phyloP scores from a whole-genome alignment of 2,888 invertebrate species.

The Drosophila paramelanica region DNA sequence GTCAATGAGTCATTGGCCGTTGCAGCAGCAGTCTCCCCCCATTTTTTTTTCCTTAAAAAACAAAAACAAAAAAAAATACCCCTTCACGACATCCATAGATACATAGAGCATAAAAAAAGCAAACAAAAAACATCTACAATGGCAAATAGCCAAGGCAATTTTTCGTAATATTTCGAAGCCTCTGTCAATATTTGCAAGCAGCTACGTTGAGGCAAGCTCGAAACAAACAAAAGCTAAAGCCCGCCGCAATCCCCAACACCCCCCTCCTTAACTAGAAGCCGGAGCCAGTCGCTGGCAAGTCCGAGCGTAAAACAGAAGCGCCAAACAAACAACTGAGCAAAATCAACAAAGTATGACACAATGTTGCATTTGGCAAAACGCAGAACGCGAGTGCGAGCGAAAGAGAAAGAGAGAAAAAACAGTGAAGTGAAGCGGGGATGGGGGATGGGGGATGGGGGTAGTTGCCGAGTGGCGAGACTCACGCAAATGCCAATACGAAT shows the following conservation, averaged over 20 bases:
- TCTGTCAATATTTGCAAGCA: constrained; percentile 75
- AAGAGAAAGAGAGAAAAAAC: not conserved
- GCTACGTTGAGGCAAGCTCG: constrained; percentile 53
- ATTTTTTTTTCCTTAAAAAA: not conserved
- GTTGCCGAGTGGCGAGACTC: constrained; percentile 5
- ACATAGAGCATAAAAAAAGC: constrained; percentile 9
- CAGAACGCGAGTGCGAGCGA: not conserved
- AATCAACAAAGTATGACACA: constrained; percentile 76
- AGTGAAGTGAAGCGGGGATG: not conserved
- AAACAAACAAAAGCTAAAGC: constrained; percentile 53
- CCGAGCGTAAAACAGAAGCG: constrained; percentile 59
- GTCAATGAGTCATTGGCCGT: constrained; percentile 78
- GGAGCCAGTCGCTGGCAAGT: constrained; percentile 36
- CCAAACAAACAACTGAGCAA: constrained; percentile 64
- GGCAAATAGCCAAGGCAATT: constrained; percentile 54
- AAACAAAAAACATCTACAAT: constrained; percentile 35
- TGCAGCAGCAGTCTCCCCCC: constrained; percentile 1
- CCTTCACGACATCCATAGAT: constrained; percentile 27
- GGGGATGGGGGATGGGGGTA: not conserved
- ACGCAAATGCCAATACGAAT: constrained; percentile 28
- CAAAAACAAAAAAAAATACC: not conserved
- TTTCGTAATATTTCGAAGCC: constrained; percentile 77
- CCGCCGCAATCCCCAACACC: not conserved
- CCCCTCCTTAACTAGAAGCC: constrained; percentile 17
- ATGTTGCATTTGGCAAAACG: constrained; percentile 59